These are phyloP conservation scores for Phenacoccus solenopsis DNA, from an alignment of 1,140 invertebrate genomes.

Conservation along the genomic window DNA sequence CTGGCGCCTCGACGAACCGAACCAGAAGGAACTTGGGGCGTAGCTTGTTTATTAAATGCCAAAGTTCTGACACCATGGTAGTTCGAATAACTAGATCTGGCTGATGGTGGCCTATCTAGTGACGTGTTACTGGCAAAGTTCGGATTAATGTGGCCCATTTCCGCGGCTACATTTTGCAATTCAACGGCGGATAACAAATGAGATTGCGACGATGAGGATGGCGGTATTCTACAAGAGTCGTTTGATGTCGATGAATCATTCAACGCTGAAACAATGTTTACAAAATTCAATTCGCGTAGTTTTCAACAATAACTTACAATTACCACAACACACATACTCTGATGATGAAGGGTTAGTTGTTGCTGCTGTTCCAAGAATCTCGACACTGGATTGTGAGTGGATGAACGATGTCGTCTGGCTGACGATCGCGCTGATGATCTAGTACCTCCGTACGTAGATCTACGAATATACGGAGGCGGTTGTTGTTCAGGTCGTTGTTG, in stretches of 20 bases:
- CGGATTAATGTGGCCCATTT: constrained; percentile 53
- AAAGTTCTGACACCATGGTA: constrained; percentile 54
- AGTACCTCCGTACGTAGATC: constrained; percentile 40
- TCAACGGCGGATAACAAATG: constrained; percentile 31
- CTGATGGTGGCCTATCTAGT: constrained; percentile 39
- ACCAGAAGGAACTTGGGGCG: constrained; percentile 19
- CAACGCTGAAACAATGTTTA: constrained; percentile 34
- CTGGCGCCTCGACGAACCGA: constrained; percentile 19
- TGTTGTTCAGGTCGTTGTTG: constrained; percentile 36
- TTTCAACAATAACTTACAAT: constrained; percentile 24
- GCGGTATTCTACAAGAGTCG: constrained; percentile 30
- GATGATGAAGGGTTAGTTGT: constrained; percentile 29
- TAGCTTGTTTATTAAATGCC: constrained; percentile 22
- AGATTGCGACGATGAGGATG: constrained; percentile 31
- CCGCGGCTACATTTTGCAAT: constrained; percentile 23
- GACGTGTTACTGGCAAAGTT: constrained; percentile 43
- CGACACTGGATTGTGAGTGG: constrained; percentile 53
- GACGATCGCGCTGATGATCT: constrained; percentile 28
- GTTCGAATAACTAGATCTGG: constrained; percentile 77
- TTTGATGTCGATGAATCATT: constrained; percentile 37
- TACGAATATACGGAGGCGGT: constrained; percentile 37
- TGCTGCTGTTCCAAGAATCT: constrained; percentile 51
- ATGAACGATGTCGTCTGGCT: constrained; percentile 36
- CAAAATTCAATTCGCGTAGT: not conserved
- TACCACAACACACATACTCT: constrained; percentile 28